A percentile compares a stretch with the other conserved stretches of the same genome.
Conservation (phyloP, 2,888 invertebrate genomes). For the Drosophila kambysellisi region DNA sequence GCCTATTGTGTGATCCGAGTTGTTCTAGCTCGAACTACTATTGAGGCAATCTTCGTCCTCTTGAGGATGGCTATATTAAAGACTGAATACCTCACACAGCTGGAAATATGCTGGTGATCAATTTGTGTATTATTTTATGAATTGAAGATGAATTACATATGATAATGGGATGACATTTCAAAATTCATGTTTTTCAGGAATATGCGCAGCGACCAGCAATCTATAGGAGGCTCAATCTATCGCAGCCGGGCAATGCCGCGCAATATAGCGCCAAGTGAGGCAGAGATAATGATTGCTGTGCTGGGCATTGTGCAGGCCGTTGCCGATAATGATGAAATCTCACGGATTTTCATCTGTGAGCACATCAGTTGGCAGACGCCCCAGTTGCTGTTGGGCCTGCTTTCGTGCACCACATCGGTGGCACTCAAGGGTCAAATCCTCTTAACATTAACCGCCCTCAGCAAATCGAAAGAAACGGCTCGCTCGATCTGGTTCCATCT, state of each 20-base stretch:
- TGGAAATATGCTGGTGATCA: no score
- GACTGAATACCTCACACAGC: no score
- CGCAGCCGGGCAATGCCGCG: conserved; percentile 86
- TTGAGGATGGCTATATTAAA: no score
- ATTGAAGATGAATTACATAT: background rate
- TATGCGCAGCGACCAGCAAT: conserved; percentile 88
- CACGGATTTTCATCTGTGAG: conserved; percentile 93
- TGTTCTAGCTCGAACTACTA: no score
- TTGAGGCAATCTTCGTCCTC: no score
- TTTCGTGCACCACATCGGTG: conserved; percentile 94
- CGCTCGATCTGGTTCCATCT: conserved; percentile 93
- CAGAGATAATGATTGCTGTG: conserved; percentile 94
- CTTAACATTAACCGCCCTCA: conserved; percentile 91
- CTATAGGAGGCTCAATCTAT: conserved; percentile 88
- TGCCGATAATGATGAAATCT: conserved; percentile 92
- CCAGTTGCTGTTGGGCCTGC: conserved; percentile 88
- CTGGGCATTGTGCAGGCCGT: conserved; percentile 91
- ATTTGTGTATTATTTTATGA: no score
- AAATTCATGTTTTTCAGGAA: conserved; percentile 86
- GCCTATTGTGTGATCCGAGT: no score
- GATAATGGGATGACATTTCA: background rate
- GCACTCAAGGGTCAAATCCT: conserved; percentile 93
- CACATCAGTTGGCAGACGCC: conserved; percentile 95
- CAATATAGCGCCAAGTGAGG: conserved; percentile 91
- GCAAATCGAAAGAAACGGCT: conserved; percentile 91